These are phyloP conservation scores for Oreochromis tanganicae DNA, from an alignment of 2,113 vertebrate species.

Conservation along the genomic window DNA sequence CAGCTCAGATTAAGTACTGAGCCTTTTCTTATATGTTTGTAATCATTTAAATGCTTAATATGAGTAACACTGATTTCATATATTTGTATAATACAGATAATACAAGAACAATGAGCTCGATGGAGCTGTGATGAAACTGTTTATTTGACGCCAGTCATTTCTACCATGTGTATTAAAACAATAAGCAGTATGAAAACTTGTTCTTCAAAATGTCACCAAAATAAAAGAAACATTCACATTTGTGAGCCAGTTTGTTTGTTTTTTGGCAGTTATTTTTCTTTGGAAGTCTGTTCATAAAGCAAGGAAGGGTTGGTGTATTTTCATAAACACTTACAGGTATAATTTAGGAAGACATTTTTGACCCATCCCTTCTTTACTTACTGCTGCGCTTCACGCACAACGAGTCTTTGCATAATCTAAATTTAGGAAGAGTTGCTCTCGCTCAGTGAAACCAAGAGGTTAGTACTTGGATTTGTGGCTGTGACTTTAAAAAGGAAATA, in stretches of 20 bases:
- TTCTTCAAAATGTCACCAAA: constrained; percentile 32
- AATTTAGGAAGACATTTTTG: constrained; percentile 51
- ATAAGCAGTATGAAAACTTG: constrained; percentile 46
- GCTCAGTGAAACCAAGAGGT: constrained; percentile 11
- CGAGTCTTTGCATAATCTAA: constrained; percentile 57
- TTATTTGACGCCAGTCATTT: constrained; percentile 50
- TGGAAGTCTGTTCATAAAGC: constrained; percentile 40
- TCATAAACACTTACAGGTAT: constrained; percentile 2
- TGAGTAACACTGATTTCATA: not conserved
- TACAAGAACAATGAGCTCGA: not conserved
- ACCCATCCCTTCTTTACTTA: constrained; percentile 4
- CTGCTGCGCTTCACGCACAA: not conserved
- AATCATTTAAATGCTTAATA: not conserved
- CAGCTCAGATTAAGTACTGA: not conserved
- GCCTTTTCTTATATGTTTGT: not conserved
- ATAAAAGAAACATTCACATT: constrained; percentile 46
- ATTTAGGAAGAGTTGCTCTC: constrained; percentile 39
- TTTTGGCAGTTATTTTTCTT: constrained; percentile 59
- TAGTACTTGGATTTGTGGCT: not conserved
- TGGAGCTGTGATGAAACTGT: constrained; percentile 36
- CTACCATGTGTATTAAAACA: constrained; percentile 40
- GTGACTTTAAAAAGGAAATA: not conserved
- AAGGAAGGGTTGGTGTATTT: constrained; percentile 16
- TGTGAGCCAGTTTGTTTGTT: constrained; percentile 21
- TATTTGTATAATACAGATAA: not conserved